Evolutionary conservation across 2,888 invertebrate species (phyloP), one percentile per base, ranked within the genome.

Genomic region (Osmoderma eremita): DNA sequence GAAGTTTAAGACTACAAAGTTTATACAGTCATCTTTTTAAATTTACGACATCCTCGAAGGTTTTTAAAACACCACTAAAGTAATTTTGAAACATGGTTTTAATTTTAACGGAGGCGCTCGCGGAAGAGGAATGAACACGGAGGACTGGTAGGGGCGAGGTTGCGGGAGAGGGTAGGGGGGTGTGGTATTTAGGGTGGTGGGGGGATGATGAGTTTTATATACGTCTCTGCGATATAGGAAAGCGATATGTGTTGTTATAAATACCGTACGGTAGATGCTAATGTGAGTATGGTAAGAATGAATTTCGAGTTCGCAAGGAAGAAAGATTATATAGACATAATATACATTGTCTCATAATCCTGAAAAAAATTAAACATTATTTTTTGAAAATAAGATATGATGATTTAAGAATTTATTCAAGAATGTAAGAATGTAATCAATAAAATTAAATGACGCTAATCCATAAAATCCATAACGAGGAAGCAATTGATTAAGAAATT

Each of bases 11-110:
- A 75, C 76, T 77, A 75, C 75, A 78, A 78, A 80, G 78, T 81
- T 80, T 79, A 80, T 78, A 77, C 74, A 78, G 78, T 80, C 80
- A 81, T 81, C 80, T 80, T 81, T 81, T 78, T 79, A 79, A 81
- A 81, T 81, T 81, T 80, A 80, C 79, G 79, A 78, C 79, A 79
- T 80, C 79, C 79, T 80, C 76, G 76, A 78, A 76, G 78, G 76
- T 80, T 80, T 79, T 80, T 79, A 79, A 80, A 80, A 80, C 79
- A 80, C 78, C 80, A 78, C 80, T 78, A 77, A 79, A 79, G 80
- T 81, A 81, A 81, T 81, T 81, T 81, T 79, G 79, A 81, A 80
- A 81, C 81, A 81, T 79, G 80, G 80, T 81, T 81, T 81, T 81
- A 81, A 81, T 81, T 81, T 81, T 79, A 79, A 78, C 77, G 76